phyloP scores from a whole-genome alignment of 2,888 invertebrate species.

The Branchipolynoe longqiensis region DNA sequence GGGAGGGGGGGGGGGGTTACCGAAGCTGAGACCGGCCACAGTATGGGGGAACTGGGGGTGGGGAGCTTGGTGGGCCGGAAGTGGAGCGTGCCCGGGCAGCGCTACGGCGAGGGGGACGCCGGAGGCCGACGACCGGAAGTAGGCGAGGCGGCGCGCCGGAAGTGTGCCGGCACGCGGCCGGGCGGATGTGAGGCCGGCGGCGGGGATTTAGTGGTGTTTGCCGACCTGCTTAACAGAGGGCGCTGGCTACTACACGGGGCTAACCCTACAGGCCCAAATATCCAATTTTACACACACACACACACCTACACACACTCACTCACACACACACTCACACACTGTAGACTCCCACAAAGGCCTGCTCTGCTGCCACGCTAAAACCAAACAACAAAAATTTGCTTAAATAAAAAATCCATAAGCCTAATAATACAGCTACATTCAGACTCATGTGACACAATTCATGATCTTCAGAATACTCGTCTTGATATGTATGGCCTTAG shows the following conservation, averaged over 20 bases:
- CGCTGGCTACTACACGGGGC: background rate
- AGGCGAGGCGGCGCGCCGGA: constrained; percentile 4
- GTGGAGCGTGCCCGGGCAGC: constrained; percentile 49
- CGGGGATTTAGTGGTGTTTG: constrained; percentile 30
- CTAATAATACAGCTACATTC: too few species aligned
- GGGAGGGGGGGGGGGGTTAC: too few species aligned
- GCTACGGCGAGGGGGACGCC: background rate
- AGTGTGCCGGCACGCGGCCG: constrained; percentile 21
- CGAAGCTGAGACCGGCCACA: background rate
- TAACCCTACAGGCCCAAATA: background rate
- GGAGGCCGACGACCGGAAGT: constrained; percentile 31
- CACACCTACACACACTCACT: background rate
- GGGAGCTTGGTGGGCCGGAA: constrained; percentile 41
- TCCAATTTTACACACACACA: background rate
- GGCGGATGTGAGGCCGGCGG: background rate
- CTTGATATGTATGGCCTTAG: too few species aligned
- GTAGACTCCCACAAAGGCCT: background rate
- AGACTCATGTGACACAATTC: too few species aligned
- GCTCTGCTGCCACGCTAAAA: background rate
- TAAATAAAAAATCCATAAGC: too few species aligned
- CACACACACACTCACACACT: background rate
- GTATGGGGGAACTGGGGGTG: too few species aligned
- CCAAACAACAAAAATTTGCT: too few species aligned
- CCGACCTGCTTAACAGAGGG: background rate
- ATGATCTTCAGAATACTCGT: too few species aligned